Conservation (phyloP, 64 coral and sea anemone genomes). For the Stylophora pistillata region DNA sequence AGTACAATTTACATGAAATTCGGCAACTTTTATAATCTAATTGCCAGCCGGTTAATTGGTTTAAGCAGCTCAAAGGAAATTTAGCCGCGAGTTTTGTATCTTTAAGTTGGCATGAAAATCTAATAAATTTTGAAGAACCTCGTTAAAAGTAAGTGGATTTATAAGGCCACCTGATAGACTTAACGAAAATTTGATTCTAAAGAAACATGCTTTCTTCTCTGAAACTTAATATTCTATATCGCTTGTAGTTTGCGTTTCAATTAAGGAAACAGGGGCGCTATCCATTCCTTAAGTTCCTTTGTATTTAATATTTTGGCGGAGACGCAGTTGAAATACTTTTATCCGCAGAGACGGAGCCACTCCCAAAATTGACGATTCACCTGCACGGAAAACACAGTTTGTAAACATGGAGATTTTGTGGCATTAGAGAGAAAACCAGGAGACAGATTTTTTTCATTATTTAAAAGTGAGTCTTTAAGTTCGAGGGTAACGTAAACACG, state of each 20-base stretch:
- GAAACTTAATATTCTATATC: neutral
- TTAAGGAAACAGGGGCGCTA: neutral
- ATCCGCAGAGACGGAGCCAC: neutral
- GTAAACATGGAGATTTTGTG: neutral
- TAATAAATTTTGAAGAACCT: neutral
- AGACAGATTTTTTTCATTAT: neutral
- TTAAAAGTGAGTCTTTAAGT: neutral
- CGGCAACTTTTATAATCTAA: too few relatives aligned
- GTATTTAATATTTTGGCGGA: neutral
- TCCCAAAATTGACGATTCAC: neutral
- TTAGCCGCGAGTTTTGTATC: neutral
- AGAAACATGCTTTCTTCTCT: neutral
- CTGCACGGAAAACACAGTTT: neutral
- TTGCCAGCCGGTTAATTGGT: neutral
- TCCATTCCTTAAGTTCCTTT: neutral
- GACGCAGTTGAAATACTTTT: neutral
- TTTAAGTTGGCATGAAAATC: neutral
- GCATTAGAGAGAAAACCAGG: neutral
- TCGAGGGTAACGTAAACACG: slow-evolving; percentile 10
- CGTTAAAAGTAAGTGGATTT: slow-evolving; percentile 1
- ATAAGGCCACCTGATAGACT: neutral
- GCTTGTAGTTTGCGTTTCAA: neutral
- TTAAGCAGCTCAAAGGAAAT: slow-evolving; percentile 7
- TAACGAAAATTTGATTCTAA: neutral
- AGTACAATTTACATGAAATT: too few relatives aligned